A percentile compares a stretch with the other conserved stretches of the same genome.
These are phyloP conservation scores for Psittacara wagleri DNA, from an alignment of 2,113 vertebrate species.

Conservation along the genomic window DNA sequence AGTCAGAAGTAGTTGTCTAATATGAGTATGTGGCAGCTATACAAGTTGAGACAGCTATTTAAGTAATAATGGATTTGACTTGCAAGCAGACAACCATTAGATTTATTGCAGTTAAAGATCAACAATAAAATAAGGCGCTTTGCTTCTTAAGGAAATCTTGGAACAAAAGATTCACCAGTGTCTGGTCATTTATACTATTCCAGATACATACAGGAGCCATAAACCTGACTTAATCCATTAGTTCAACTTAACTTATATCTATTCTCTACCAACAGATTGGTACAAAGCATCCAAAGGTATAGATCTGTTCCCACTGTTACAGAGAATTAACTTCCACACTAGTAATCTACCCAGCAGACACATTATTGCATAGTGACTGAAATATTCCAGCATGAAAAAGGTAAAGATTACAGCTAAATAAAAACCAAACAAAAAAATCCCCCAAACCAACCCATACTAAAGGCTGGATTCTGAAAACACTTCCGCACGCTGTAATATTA, in stretches of 20 bases:
- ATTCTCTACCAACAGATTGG: background rate
- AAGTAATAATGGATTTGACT: background rate
- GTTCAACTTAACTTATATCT: background rate
- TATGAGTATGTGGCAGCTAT: background rate
- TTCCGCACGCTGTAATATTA: background rate
- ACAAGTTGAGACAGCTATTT: background rate
- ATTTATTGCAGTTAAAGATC: background rate
- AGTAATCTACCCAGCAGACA: background rate
- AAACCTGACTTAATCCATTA: background rate
- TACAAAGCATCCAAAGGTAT: background rate
- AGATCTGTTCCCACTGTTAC: background rate
- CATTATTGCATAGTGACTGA: background rate
- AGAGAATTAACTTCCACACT: background rate
- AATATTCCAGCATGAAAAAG: background rate
- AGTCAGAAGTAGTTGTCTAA: background rate
- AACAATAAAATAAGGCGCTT: background rate
- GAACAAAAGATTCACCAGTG: background rate
- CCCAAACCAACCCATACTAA: background rate
- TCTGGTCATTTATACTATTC: background rate
- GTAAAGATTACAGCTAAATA: background rate
- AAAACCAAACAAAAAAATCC: background rate
- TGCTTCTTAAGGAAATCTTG: background rate
- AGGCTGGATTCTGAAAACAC: background rate
- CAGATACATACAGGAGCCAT: background rate
- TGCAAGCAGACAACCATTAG: background rate